phyloP scores from a whole-genome alignment of 2,113 vertebrate species.

The Tauraco erythrolophus region DNA sequence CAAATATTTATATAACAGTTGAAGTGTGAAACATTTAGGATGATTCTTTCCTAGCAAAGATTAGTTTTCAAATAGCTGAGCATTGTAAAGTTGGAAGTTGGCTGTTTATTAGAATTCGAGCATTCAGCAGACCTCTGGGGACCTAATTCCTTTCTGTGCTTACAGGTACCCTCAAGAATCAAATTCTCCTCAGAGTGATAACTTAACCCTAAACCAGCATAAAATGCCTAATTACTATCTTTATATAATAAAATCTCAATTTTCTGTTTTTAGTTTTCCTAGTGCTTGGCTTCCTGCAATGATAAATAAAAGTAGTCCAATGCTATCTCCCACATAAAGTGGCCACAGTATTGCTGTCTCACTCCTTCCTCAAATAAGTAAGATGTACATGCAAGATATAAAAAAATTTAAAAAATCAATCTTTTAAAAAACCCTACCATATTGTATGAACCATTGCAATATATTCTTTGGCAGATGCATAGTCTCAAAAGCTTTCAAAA shows the following conservation, averaged over 20 bases:
- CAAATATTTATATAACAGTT: slow-evolving; percentile 3
- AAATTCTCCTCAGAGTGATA: neutral
- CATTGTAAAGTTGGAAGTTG: neutral
- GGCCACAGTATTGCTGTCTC: neutral
- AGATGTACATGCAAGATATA: neutral
- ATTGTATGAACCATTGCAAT: neutral
- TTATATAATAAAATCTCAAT: neutral
- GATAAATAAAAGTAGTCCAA: neutral
- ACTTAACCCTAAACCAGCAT: neutral
- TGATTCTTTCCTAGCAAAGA: neutral
- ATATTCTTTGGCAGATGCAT: neutral
- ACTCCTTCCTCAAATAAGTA: neutral
- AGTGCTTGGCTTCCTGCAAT: neutral
- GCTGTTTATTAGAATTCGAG: neutral
- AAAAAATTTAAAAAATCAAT: neutral
- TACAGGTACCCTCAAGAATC: neutral
- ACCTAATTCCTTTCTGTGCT: neutral
- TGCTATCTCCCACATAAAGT: neutral
- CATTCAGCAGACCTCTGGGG: neutral
- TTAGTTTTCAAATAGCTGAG: neutral
- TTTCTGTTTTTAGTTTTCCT: neutral
- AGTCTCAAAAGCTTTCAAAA: neutral
- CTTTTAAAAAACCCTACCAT: neutral
- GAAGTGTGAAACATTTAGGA: neutral
- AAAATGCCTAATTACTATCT: neutral